A percentile compares a stretch with the other conserved stretches of the same genome.
Conservation (phyloP, 2,888 invertebrate genomes). For the Dynastes hyllus region DNA sequence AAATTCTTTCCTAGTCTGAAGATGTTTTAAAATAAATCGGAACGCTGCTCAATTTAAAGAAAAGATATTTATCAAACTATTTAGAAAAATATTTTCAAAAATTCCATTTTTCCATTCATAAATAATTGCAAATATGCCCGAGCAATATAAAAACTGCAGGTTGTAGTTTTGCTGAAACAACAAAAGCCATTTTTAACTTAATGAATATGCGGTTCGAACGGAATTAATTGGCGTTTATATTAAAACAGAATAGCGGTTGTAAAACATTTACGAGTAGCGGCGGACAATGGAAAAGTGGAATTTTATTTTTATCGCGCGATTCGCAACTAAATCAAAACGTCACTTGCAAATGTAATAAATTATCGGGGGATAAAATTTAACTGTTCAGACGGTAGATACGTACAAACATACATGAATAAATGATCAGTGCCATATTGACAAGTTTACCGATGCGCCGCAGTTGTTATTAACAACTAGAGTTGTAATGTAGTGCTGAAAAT, state of each 20-base stretch:
- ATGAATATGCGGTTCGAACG: conserved; percentile 25
- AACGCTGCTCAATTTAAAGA: no score
- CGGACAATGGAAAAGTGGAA: conserved; percentile 53
- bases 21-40: no score
- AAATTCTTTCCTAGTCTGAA: no score
- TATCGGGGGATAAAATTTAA: conserved; percentile 59
- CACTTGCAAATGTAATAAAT: conserved; percentile 59
- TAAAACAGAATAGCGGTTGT: conserved; percentile 55
- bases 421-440: not conserved
- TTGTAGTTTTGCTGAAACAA: not conserved
- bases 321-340: conserved; percentile 58
- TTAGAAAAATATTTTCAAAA: no score
- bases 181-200: conserved; percentile 43
- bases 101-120: not conserved
- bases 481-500: not conserved
- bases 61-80: no score
- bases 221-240: conserved; percentile 52
- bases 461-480: not conserved
- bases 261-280: conserved; percentile 55
- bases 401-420: not conserved
- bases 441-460: not conserved
- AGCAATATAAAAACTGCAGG: conserved; percentile 7
- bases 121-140: not conserved
- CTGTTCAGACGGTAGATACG: not conserved
- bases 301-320: conserved; percentile 53